Conservation (phyloP, 2,888 invertebrate species). For the Cacoxenus indagator region DNA sequence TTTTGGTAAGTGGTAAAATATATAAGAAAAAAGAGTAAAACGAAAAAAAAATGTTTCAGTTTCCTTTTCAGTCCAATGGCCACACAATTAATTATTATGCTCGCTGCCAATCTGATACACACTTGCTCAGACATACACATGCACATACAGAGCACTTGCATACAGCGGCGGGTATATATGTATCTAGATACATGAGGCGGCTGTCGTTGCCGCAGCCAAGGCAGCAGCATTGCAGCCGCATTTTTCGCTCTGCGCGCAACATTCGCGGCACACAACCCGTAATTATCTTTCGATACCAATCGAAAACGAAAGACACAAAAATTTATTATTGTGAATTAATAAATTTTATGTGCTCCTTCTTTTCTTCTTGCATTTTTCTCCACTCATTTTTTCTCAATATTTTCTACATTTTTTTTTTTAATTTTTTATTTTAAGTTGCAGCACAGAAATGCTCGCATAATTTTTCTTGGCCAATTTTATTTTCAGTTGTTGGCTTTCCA, state of each 20-base stretch:
- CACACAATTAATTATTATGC: constrained; percentile 61
- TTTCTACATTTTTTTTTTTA: constrained; percentile 32
- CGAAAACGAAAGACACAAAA: constrained; percentile 70
- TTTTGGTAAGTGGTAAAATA: neutral
- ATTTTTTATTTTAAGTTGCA: neutral
- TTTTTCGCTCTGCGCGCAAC: constrained; percentile 1
- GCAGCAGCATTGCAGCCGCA: neutral
- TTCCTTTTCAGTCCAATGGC: constrained; percentile 35
- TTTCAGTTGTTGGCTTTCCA: constrained; percentile 9
- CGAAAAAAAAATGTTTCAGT: neutral
- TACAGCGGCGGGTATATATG: neutral
- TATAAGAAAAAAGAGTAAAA: neutral
- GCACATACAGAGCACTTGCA: neutral
- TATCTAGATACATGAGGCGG: neutral
- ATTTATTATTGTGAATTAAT: constrained; percentile 71
- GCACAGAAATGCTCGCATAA: neutral
- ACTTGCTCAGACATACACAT: constrained; percentile 19
- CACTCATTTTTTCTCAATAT: constrained; percentile 3
- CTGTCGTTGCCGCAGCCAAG: neutral
- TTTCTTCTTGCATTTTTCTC: constrained; percentile 21
- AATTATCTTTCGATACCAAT: constrained; percentile 71
- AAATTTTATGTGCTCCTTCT: constrained; percentile 57
- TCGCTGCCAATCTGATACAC: constrained; percentile 14
- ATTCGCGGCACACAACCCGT: constrained; percentile 60
- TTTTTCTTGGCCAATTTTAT: neutral